A percentile compares a stretch with the other conserved stretches of the same genome.
These are phyloP conservation scores for Setipinna tenuifilis DNA, from an alignment of 2,797 vertebrate genomes.

Conservation along the genomic window DNA sequence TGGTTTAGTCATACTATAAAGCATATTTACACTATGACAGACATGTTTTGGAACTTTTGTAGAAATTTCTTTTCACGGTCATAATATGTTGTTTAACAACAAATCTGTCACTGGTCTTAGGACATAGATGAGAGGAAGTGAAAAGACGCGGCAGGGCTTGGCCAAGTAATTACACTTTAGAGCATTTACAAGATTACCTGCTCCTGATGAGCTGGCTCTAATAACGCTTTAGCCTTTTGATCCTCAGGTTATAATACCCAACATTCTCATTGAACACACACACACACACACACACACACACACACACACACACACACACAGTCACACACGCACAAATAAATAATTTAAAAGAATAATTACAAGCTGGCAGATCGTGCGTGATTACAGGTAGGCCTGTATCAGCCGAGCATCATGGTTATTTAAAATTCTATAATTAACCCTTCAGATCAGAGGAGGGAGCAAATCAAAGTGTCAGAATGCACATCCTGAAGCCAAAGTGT, in stretches of 20 bases:
- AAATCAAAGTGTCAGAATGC: constrained; percentile 49
- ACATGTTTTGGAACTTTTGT: too few species aligned
- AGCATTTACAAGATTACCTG: constrained; percentile 39
- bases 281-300: neutral
- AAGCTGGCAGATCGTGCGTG: constrained; percentile 46
- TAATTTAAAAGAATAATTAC: constrained; percentile 59
- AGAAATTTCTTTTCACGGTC: too few species aligned
- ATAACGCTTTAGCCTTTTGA: constrained; percentile 48
- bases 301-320: constrained; percentile 25
- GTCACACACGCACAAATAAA: constrained; percentile 56
- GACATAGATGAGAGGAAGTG: neutral
- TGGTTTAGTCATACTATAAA: neutral
- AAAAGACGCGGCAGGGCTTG: neutral
- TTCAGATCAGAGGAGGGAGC: constrained; percentile 49
- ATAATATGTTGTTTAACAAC: too few species aligned
- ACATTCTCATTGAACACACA: neutral
- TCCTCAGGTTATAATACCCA: constrained; percentile 35
- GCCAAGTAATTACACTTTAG: constrained; percentile 49
- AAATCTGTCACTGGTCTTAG: too few species aligned
- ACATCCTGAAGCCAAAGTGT: constrained; percentile 52
- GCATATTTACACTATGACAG: too few species aligned
- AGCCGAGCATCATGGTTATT: constrained; percentile 48
- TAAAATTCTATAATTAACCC: constrained; percentile 59
- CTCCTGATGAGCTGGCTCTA: constrained; percentile 41
- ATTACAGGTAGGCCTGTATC: constrained; percentile 47